Base-by-base conservation (phyloP, 1,140 invertebrate species). In the Arion vulgaris region DNA sequence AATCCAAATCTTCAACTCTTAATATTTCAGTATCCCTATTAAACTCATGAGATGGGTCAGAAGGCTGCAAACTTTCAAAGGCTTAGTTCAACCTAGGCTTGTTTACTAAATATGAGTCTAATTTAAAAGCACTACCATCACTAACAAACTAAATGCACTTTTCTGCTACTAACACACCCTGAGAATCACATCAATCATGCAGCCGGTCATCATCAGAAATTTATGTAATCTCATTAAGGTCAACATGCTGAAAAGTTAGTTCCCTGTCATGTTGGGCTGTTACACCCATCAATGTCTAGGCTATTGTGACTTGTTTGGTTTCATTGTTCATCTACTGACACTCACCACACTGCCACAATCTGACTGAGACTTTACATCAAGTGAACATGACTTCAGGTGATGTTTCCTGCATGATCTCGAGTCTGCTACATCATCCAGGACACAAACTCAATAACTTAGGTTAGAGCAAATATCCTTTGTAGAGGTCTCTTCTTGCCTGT, bases 251-350 rank as follows among this genome's bases (percentile, higher is more conserved):
- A 87, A 95, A 95, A 80, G 93, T 94, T 26, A 95, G 89, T 89
- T 95, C 95, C 85, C 94, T 94, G 26, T 94, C 92, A 88, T 94
- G 93, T 85, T 95, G 94, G 72, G 94, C 83, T 93, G 76, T 92
- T 89, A 88, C 95, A 68, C 89, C 89, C 41, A 90, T 88, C 28
- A 89, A 81, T 0, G 89, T 91, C 80, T 83, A 82, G 11, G 88
- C 91, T 85, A 87, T 17, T 0, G 23, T 66, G 62, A 5, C 28
- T 17, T 66, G n/a, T 23, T 2, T 45, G 41, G 15, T 15, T 15
- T 45, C 15, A 15, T 57, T 77, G 62, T 79, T n/a, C 26, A 11
- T 4, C 19, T 17, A 36, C 34, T 77, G 11, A 53, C 45, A 7
- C 41, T 15, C 15, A 5, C 41, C 41, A 45, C 5, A 5, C 9